Evolutionary conservation across 2,797 vertebrate species (phyloP), one percentile per base, ranked within the genome.

Genomic region (Psittacula echo): DNA sequence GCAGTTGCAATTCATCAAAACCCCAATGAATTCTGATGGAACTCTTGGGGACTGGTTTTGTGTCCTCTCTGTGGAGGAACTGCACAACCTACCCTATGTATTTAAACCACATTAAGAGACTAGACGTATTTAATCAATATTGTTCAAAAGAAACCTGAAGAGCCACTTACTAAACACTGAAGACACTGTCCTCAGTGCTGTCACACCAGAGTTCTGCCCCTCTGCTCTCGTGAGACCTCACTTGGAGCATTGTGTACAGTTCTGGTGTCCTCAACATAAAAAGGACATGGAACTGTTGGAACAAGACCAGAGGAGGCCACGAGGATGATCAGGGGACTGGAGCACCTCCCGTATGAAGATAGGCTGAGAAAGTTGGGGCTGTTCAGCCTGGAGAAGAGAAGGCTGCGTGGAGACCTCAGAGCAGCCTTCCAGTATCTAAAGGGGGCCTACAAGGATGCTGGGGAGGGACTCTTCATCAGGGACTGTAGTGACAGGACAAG

Each of bases 1-100:
- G 94, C 88, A 94, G 72, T 67, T 87, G 89, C 86, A 94, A 95
- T 96, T 92, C 93, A 96, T 95, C 90, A 95, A 94, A 93, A 66
- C 90, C 75, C 86, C 95, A 96, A 95, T 85, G 91, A 93, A 94
- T 94, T 96, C 86, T 87, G 93, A 93, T 90, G 77, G 88, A 95
- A 94, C 95, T 96, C 89, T 89, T 76, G 50, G 88, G 81, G 78
- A 89, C 92, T 34, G 10, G 27, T 53, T 94, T 89, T 87, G 62
- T 73, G 70, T 48, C 89, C 75, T 73, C 41, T 89, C 81, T 92
- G 89, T 44, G 39, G 48, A 88, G 61, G 45, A 51, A 81, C 64
- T 45, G 47, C 62, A 37, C 90, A 89, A 80, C 42, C 13, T 22
- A 54, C 47, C 61, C 65, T 23, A 51, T 0, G 22, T 86, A 89